Evolutionary conservation across 2,797 vertebrate species (phyloP).

Genomic region (Premnoplex brunnescens): DNA sequence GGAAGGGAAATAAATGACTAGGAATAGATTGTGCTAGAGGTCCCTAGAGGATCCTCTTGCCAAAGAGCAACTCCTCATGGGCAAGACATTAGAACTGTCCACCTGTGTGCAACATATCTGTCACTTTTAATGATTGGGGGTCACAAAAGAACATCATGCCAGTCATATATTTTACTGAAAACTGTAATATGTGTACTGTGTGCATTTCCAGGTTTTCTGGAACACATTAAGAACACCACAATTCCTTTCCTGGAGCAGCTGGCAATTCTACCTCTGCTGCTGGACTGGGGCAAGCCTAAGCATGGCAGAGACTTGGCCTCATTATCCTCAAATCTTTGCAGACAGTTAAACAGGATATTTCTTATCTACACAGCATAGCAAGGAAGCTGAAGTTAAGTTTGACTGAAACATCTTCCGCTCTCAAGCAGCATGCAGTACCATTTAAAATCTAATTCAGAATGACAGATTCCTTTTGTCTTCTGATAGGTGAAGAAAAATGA

Average conservation of each 20-base stretch:
- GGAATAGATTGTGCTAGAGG: neutral
- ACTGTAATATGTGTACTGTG: neutral
- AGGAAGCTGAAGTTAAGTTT: neutral
- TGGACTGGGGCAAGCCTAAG: neutral
- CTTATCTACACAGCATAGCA: neutral
- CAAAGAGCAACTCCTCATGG: neutral
- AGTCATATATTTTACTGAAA: neutral
- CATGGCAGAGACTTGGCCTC: neutral
- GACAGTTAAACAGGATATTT: neutral
- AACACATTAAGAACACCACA: neutral
- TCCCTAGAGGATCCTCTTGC: neutral
- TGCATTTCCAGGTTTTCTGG: neutral
- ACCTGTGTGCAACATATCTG: neutral
- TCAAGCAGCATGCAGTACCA: neutral
- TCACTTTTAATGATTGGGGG: neutral
- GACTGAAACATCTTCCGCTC: neutral
- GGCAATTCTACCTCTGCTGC: neutral
- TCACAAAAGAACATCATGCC: neutral
- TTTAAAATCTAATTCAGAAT: constrained; percentile 18
- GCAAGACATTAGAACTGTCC: neutral
- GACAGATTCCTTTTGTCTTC: neutral
- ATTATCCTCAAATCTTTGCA: neutral
- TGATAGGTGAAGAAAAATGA: neutral
- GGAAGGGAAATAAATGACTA: neutral
- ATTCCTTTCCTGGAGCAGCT: neutral